phyloP scores from a whole-genome alignment of 2,113 vertebrate species.

The Erythrocebus patas region DNA sequence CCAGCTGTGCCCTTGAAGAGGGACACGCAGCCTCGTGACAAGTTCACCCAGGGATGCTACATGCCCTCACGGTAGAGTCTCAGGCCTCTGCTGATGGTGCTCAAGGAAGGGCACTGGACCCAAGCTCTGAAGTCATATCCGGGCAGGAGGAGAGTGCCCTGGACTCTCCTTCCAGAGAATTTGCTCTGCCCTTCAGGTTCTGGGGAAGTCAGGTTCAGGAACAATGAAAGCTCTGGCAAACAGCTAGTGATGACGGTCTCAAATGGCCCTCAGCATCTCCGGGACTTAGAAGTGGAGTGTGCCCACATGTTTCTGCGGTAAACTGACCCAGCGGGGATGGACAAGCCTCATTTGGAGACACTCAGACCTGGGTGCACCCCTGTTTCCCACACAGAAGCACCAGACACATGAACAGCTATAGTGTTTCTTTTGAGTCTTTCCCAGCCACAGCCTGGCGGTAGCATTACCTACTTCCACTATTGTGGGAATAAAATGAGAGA shows the following conservation, averaged over 20 bases:
- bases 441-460: background rate
- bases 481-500: fast-evolving
- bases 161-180: background rate
- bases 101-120: background rate
- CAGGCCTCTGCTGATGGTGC: fast-evolving
- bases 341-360: fast-evolving
- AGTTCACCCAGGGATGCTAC: background rate
- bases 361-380: background rate
- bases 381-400: background rate
- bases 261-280: background rate
- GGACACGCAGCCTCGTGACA: background rate
- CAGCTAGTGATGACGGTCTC: fast-evolving
- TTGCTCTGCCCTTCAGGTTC: background rate
- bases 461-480: fast-evolving
- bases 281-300: background rate
- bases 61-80: background rate
- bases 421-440: background rate
- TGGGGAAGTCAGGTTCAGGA: background rate
- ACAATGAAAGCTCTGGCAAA: background rate
- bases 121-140: background rate
- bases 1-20: background rate
- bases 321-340: background rate
- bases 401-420: fast-evolving
- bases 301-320: fast-evolving
- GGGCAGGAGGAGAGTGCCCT: background rate